phyloP scores from a whole-genome alignment of 2,888 invertebrate genomes.

The Eumacrocentrus americanus region DNA sequence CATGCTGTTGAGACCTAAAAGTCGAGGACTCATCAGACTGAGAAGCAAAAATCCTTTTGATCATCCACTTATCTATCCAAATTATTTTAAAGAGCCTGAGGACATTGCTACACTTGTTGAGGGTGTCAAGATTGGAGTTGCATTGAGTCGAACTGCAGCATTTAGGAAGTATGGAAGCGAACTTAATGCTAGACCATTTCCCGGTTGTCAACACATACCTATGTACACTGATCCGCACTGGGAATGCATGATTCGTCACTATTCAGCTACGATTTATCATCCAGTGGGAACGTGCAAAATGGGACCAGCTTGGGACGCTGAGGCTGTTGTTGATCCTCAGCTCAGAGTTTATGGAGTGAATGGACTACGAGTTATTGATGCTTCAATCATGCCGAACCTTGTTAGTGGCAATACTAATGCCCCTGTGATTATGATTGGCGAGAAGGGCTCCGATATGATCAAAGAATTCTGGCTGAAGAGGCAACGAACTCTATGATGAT shows the following conservation, averaged over 20 bases:
- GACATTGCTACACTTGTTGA: constrained; percentile 83
- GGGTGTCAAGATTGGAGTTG: constrained; percentile 83
- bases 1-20: constrained; percentile 82
- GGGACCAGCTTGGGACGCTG: constrained; percentile 86
- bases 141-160: constrained; percentile 78
- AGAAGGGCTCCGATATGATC: constrained; percentile 87
- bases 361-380: constrained; percentile 81
- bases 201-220: constrained; percentile 74
- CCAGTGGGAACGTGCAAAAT: constrained; percentile 88
- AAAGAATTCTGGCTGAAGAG: constrained; percentile 81
- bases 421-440: constrained; percentile 87
- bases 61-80: constrained; percentile 89
- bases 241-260: constrained; percentile 84
- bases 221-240: constrained; percentile 79
- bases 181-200: constrained; percentile 75
- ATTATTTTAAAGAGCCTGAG: constrained; percentile 82
- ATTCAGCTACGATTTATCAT: constrained; percentile 84
- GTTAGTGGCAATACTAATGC: constrained; percentile 88
- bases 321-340: constrained; percentile 83
- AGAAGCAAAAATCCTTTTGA: constrained; percentile 84
- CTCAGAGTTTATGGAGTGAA: constrained; percentile 80
- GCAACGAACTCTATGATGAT: constrained; percentile 46
- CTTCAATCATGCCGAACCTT: constrained; percentile 84
- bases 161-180: constrained; percentile 77
- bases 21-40: constrained; percentile 81